A percentile compares a stretch with the other conserved stretches of the same genome.
Evolutionary conservation across 2,113 vertebrate species (phyloP).

Genomic region (Dolichallabes microphthalmus): DNA sequence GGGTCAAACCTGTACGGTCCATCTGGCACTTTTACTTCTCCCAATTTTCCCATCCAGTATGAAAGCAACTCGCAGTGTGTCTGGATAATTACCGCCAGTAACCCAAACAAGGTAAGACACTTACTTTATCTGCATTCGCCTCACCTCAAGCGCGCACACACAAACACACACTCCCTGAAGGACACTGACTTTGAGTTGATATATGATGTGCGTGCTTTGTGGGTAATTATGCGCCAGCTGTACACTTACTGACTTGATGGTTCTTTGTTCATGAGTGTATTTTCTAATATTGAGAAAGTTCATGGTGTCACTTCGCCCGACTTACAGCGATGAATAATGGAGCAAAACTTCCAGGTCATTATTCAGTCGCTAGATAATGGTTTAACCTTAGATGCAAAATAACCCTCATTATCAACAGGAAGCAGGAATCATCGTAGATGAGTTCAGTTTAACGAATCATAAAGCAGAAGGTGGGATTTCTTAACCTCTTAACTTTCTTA

Average conservation of each 20-base stretch:
- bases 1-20: slow-evolving; percentile 76
- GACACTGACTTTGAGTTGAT: slow-evolving; percentile 55
- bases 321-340: slow-evolving; percentile 5
- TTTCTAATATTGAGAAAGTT: background rate
- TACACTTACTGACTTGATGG: slow-evolving; percentile 34
- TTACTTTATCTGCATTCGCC: no score
- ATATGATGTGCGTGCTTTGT: slow-evolving; percentile 60
- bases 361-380: no score
- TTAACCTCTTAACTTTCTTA: no score
- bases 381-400: no score
- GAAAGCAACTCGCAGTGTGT: slow-evolving; percentile 80
- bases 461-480: no score
- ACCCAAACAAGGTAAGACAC: slow-evolving; percentile 73
- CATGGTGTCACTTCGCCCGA: slow-evolving; percentile 17
- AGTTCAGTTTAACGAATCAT: no score
- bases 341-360: background rate
- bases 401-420: no score
- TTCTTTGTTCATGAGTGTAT: background rate
- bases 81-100: slow-evolving; percentile 78
- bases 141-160: background rate
- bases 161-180: slow-evolving; percentile 25
- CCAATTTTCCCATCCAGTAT: slow-evolving; percentile 79
- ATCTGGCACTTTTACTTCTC: slow-evolving; percentile 76
- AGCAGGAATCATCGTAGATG: no score
- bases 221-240: slow-evolving; percentile 58